These are phyloP conservation scores for Rostratula benghalensis DNA, from an alignment of 2,113 vertebrate species.

Conservation along the genomic window DNA sequence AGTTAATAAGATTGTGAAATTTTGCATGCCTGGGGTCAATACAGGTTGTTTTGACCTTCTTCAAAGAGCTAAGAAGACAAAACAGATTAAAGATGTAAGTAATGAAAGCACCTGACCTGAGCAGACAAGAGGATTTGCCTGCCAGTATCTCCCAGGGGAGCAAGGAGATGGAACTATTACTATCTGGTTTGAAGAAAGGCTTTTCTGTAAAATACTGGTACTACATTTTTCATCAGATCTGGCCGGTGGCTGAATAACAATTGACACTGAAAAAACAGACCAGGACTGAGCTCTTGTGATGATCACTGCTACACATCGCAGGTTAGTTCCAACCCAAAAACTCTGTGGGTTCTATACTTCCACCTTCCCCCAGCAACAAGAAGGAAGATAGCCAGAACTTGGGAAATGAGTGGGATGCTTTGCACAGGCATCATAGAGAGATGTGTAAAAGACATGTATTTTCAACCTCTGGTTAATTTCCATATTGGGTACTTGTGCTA, in stretches of 20 bases:
- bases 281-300: neutral
- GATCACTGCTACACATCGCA: neutral
- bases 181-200: neutral
- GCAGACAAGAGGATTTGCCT: neutral
- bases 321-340: neutral
- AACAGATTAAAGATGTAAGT: neutral
- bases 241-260: neutral
- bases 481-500: neutral
- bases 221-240: neutral
- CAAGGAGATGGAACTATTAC: neutral
- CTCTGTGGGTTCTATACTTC: neutral
- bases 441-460: neutral
- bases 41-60: neutral
- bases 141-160: neutral
- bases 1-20: slow-evolving; percentile 16
- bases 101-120: neutral
- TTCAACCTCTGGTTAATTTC: neutral
- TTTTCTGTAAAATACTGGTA: neutral
- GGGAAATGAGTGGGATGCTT: neutral
- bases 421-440: neutral
- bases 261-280: neutral
- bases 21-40: neutral
- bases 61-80: neutral
- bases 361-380: neutral
- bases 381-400: neutral